Evolutionary conservation across 1,140 invertebrate species (phyloP).

Genomic region (Berghia stephanieae): DNA sequence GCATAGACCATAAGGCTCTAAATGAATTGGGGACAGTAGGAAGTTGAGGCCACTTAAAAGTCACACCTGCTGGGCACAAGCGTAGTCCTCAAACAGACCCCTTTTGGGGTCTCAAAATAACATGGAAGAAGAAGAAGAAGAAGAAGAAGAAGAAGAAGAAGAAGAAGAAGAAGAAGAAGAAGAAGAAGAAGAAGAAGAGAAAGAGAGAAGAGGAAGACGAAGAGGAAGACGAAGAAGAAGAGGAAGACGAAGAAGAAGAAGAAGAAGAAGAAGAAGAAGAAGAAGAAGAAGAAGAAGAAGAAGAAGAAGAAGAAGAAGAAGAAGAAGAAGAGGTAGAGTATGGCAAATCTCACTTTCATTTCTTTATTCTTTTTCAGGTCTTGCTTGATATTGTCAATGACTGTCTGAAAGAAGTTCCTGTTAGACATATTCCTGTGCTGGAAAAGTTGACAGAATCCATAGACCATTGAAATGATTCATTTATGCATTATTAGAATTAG

Average conservation of each 20-base stretch:
- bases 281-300: background rate
- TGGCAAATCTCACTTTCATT: constrained; percentile 78
- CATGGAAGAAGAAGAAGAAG: too few relatives aligned
- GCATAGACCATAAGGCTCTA: too few relatives aligned
- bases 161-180: constrained; percentile 4
- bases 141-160: too few relatives aligned
- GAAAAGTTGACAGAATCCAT: too few relatives aligned
- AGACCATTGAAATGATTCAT: too few relatives aligned
- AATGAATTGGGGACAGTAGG: too few relatives aligned
- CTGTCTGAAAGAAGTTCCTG: constrained; percentile 81
- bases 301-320: background rate
- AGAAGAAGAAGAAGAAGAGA: background rate
- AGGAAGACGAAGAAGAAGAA: background rate
- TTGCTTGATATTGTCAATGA: constrained; percentile 92
- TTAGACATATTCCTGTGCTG: constrained; percentile 57
- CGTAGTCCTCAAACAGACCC: too few relatives aligned
- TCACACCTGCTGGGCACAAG: too few relatives aligned
- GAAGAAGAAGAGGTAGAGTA: background rate
- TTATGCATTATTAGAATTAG: too few relatives aligned
- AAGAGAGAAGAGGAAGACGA: background rate
- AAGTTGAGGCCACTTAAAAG: too few relatives aligned
- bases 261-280: background rate
- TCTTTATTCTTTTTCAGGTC: constrained; percentile 97
- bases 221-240: background rate
- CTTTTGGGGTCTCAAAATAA: too few relatives aligned